phyloP scores from a whole-genome alignment of 1,140 invertebrate genomes.

The Caenorhabditis elegans region WBcel235 BX284603.4:7203001-7203500 shows the following conservation, averaged over 20 bases:
- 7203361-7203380: constrained; percentile 27
- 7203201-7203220: constrained; percentile 11
- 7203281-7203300: not conserved
- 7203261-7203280: not conserved
- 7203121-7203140: too few relatives aligned
- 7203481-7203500: too few relatives aligned
- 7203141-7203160: too few relatives aligned
- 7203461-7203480: not conserved
- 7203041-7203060: too few relatives aligned
- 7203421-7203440: not conserved
- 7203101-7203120: too few relatives aligned
- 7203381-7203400: not conserved
- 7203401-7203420: not conserved
- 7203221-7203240: constrained; percentile 13
- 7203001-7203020: too few relatives aligned
- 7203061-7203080: too few relatives aligned
- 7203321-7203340: not conserved
- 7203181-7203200: not conserved
- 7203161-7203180: not conserved
- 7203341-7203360: constrained; percentile 29
- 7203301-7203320: constrained; percentile 21
- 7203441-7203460: not conserved
- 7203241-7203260: too few relatives aligned
- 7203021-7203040: too few relatives aligned
- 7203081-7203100: too few relatives aligned